Evolutionary conservation across 2,797 vertebrate genomes (phyloP), one percentile per base, ranked within the genome.

Genomic region (Atherinosoma microstoma): DNA sequence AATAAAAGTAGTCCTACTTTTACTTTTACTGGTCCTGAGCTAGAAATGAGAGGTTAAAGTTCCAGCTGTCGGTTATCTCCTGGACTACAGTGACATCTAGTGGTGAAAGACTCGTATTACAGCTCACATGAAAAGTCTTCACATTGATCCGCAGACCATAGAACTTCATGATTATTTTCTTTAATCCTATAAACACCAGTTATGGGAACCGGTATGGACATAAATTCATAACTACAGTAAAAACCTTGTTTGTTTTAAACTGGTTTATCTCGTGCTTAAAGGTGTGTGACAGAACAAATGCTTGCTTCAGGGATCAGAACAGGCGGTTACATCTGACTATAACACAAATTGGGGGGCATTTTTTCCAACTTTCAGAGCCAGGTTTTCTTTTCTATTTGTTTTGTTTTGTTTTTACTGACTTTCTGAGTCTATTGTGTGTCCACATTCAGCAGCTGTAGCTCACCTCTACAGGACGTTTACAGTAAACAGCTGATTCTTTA

Each of bases 71-170:
- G 20, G 64, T 36, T 29, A 66, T 66, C 16, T 38, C 49, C 64
- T 38, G 22, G 9, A 54, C 11, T 15, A 1, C 53, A 56, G 53
- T 18, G 53, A 18, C 53, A 56, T 8, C 53, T 90, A 79, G 82
- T 89, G 91, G 87, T 64, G 58, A 59, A 22, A 42, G 9, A 0
- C 0, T 34, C 0, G 6, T 16, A 20, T 68, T 83, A 53, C 82
- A 65, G 60, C 3, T 18, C 22, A 59, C 6, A 29, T 22, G 61
- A 53, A 16, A 6, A n/a, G 9, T 8, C 47, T 3, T n/a, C 22
- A 10, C 4, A 11, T 10, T 51, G 47, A n/a, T 38, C 35, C 35
- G 11, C 35, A 36, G 35, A 36, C 11, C 11, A 36, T 36, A 36
- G 12, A 15, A 13, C 12, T 38, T 47, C 20, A 47, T n/a, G 18